A percentile compares a stretch with the other conserved stretches of the same genome.
Evolutionary conservation across 1,140 invertebrate genomes (phyloP).

Genomic region (Atta colombica): DNA sequence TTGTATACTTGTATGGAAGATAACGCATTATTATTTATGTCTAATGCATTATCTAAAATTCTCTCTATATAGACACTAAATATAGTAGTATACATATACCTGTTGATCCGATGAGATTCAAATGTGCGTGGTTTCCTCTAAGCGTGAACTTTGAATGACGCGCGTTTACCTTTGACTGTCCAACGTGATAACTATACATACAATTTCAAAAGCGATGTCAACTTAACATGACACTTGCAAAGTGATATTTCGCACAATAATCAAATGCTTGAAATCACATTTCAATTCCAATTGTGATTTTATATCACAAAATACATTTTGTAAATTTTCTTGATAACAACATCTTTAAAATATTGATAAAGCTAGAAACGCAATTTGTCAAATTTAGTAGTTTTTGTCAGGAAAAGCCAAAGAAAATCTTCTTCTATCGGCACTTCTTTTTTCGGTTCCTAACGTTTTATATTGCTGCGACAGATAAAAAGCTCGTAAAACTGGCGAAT

Average conservation of each 20-base stretch:
- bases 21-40: background rate
- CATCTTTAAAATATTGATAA: constrained; percentile 31
- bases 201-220: constrained; percentile 1
- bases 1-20: background rate
- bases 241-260: background rate
- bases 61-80: constrained; percentile 29
- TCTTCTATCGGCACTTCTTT: constrained; percentile 1
- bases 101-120: constrained; percentile 33
- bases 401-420: constrained; percentile 1
- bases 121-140: background rate
- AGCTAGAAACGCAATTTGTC: constrained; percentile 27
- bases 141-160: constrained; percentile 32
- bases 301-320: background rate
- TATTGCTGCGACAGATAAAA: background rate
- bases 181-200: background rate
- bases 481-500: constrained; percentile 28
- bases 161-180: constrained; percentile 13
- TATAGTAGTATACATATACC: constrained; percentile 21
- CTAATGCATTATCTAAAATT: background rate
- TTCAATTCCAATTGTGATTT: background rate
- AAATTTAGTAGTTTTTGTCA: background rate
- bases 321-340: background rate
- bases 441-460: constrained; percentile 36
- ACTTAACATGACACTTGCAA: constrained; percentile 6
- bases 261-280: background rate